A percentile compares a stretch with the other conserved stretches of the same genome.
Evolutionary conservation across 2,113 vertebrate genomes (phyloP).

Genomic region (Solea senegalensis): DNA sequence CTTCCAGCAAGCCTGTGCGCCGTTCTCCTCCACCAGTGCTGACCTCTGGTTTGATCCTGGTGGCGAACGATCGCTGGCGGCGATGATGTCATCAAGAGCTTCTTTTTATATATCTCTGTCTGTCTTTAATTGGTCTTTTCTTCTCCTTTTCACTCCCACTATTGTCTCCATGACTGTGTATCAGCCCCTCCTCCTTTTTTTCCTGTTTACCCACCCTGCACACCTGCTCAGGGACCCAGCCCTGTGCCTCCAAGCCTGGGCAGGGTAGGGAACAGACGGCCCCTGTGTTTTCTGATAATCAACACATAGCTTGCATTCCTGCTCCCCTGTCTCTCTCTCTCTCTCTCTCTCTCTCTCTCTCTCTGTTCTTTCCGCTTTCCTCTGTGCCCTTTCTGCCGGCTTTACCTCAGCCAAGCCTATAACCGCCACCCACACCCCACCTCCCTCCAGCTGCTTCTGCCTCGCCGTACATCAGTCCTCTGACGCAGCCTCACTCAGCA

Average conservation of each 20-base stretch:
- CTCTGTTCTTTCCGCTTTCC: conserved; percentile 36
- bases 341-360: conserved; percentile 33
- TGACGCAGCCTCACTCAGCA: conserved; percentile 67
- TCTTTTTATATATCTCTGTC: conserved; percentile 36
- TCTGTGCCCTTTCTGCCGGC: conserved; percentile 53
- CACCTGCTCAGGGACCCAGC: conserved; percentile 78
- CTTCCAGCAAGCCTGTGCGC: conserved; percentile 46
- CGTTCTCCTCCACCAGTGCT: conserved; percentile 39
- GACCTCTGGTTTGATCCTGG: conserved; percentile 51
- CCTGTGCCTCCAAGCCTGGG: conserved; percentile 57
- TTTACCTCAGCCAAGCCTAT: conserved; percentile 62
- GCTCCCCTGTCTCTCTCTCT: conserved; percentile 50
- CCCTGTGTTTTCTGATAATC: conserved; percentile 80
- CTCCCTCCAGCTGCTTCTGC: conserved; percentile 63
- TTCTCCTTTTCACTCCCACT: conserved; percentile 17
- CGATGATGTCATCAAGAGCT: conserved; percentile 32
- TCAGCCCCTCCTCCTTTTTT: neutral
- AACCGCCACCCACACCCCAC: conserved; percentile 6
- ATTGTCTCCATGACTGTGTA: conserved; percentile 18
- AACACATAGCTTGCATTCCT: conserved; percentile 82
- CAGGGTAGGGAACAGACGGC: conserved; percentile 73
- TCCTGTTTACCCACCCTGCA: conserved; percentile 49
- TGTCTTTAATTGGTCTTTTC: conserved; percentile 43
- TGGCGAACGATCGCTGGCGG: conserved; percentile 7
- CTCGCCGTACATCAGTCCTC: conserved; percentile 70